phyloP scores from a whole-genome alignment of 2,797 vertebrate species.

The Acestrorhynchus altus region DNA sequence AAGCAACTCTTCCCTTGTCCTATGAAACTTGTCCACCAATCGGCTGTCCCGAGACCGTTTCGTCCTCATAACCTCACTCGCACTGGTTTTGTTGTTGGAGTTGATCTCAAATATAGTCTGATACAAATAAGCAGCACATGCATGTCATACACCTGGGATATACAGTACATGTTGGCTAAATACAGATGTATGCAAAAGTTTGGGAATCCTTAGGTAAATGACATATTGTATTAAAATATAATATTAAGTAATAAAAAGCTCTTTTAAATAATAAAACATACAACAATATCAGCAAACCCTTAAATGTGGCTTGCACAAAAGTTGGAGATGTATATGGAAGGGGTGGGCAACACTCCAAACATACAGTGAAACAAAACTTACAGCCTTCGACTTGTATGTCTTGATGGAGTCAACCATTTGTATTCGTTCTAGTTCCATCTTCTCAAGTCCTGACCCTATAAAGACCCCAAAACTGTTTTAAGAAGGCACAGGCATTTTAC shows the following conservation, averaged over 20 bases:
- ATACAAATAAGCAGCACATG: neutral
- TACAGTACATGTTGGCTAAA: neutral
- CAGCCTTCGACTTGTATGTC: constrained; percentile 87
- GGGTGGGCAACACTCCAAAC: too few species aligned
- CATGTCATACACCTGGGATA: neutral
- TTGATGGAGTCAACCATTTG: constrained; percentile 90
- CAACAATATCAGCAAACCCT: too few species aligned
- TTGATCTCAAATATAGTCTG: constrained; percentile 99
- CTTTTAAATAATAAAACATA: too few species aligned
- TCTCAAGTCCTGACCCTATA: constrained; percentile 84
- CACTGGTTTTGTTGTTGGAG: constrained; percentile 82
- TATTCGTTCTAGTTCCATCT: constrained; percentile 86
- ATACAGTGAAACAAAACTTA: constrained; percentile 70
- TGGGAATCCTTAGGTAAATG: neutral
- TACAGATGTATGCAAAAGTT: neutral
- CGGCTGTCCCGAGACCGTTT: constrained; percentile 83
- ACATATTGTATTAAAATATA: too few species aligned
- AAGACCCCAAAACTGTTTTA: neutral
- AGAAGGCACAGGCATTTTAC: neutral
- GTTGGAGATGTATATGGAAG: too few species aligned
- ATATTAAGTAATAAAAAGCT: too few species aligned
- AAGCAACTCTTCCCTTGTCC: constrained; percentile 70
- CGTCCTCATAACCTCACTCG: constrained; percentile 88
- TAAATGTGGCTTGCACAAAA: too few species aligned
- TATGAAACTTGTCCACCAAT: constrained; percentile 84